Percentiles rank a stretch among this genome's conserved stretches.
Evolutionary conservation across 2,888 invertebrate genomes (phyloP).

Genomic region (Cryptophagus acutangulus): DNA sequence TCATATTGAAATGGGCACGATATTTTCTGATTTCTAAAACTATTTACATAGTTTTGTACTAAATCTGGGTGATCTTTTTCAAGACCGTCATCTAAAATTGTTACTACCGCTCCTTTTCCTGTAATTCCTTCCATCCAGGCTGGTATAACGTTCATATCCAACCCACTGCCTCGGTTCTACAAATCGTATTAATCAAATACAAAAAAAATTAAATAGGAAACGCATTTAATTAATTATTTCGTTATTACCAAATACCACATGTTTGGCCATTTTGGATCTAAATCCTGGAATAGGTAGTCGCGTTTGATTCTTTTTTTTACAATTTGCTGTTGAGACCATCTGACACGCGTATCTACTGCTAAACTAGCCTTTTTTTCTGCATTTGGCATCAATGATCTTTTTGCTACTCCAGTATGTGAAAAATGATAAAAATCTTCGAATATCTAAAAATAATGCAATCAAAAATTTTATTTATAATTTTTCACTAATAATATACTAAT

Average conservation of each 20-base stretch:
- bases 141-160: slow-evolving; percentile 94
- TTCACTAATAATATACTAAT: no score
- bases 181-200: slow-evolving; percentile 17
- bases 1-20: no score
- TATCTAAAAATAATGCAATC: slow-evolving; percentile 60
- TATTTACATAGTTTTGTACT: slow-evolving; percentile 84
- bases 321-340: slow-evolving; percentile 79
- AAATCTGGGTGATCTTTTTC: slow-evolving; percentile 96
- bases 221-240: slow-evolving; percentile 51
- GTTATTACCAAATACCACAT: slow-evolving; percentile 99
- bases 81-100: slow-evolving; percentile 93
- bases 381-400: slow-evolving; percentile 70
- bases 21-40: background rate
- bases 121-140: slow-evolving; percentile 94
- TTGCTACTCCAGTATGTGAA: slow-evolving; percentile 71
- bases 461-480: no score
- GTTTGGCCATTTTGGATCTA: slow-evolving; percentile 86
- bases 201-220: background rate
- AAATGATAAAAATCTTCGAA: slow-evolving; percentile 83
- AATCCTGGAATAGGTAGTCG: slow-evolving; percentile 64
- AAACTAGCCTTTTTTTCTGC: slow-evolving; percentile 65
- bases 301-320: slow-evolving; percentile 76
- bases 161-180: slow-evolving; percentile 83
- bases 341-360: slow-evolving; percentile 69
- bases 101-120: slow-evolving; percentile 91